Conservation (phyloP, 2,113 vertebrate genomes). For the Xenotilapia leptura region DNA sequence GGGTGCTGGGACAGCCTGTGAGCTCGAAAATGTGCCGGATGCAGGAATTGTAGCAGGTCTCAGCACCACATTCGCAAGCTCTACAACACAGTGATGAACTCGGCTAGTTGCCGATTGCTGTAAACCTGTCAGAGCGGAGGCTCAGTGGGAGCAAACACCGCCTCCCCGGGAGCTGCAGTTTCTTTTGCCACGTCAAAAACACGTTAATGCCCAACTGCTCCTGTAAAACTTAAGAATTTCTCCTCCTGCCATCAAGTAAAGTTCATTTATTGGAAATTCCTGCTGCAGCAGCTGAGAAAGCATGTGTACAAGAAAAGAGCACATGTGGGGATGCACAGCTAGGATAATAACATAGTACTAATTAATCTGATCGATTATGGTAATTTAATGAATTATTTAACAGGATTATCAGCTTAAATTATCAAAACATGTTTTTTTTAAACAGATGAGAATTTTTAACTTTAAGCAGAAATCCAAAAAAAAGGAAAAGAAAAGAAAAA, state of each 20-base stretch:
- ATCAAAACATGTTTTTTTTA: neutral
- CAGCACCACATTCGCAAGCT: neutral
- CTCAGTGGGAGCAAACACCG: neutral
- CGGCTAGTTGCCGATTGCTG: neutral
- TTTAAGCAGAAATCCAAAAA: neutral
- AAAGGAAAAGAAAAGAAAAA: rapidly evolving
- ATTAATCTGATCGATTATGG: neutral
- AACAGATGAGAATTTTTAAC: neutral
- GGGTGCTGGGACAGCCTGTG: neutral
- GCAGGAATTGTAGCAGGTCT: neutral
- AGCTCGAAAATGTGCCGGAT: neutral
- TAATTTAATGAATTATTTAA: neutral
- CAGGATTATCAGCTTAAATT: rapidly evolving
- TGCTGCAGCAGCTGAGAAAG: neutral
- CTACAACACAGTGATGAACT: neutral
- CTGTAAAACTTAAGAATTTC: neutral
- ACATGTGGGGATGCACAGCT: neutral
- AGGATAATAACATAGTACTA: neutral
- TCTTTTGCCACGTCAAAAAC: neutral
- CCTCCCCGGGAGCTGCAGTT: neutral
- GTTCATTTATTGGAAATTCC: neutral
- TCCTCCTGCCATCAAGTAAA: neutral
- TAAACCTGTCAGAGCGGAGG: neutral
- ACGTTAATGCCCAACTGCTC: neutral
- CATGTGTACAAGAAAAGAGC: rapidly evolving